A percentile compares a stretch with the other conserved stretches of the same genome.
These are phyloP conservation scores for Formica exsecta DNA, from an alignment of 1,140 invertebrate genomes.

Conservation along the genomic window DNA sequence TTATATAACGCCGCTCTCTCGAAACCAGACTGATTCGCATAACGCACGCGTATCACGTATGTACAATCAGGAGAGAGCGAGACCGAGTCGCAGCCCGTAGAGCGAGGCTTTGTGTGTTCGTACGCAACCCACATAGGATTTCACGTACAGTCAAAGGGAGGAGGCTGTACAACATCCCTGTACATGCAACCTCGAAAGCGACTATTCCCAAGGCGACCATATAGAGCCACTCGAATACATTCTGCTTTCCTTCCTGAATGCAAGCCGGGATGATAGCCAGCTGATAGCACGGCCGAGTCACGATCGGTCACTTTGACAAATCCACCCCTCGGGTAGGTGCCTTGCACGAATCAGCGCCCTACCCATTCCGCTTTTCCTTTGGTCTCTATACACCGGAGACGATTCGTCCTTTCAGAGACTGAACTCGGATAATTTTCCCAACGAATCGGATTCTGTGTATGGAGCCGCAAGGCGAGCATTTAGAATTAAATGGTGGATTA, in stretches of 20 bases:
- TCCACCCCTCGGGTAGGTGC: conserved; percentile 47
- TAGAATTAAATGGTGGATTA: conserved; percentile 81
- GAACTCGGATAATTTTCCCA: conserved; percentile 81
- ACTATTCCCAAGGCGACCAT: conserved; percentile 77
- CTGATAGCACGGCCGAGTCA: conserved; percentile 77
- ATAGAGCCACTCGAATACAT: conserved; percentile 78
- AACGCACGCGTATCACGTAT: conserved; percentile 71
- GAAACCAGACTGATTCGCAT: conserved; percentile 28
- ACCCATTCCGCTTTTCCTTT: conserved; percentile 49
- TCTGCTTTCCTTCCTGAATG: conserved; percentile 71
- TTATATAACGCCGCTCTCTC: conserved; percentile 64
- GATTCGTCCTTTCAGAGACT: conserved; percentile 77
- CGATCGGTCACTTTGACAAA: conserved; percentile 75
- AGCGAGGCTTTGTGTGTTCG: conserved; percentile 28
- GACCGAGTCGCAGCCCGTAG: conserved; percentile 55
- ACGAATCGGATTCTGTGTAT: conserved; percentile 76
- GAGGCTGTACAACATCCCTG: conserved; percentile 55
- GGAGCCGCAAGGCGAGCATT: neutral
- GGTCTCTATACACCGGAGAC: conserved; percentile 42
- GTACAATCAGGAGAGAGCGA: conserved; percentile 72
- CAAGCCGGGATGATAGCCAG: conserved; percentile 76
- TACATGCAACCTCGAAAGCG: conserved; percentile 59
- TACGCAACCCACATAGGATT: conserved; percentile 30
- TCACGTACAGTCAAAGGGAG: conserved; percentile 11
- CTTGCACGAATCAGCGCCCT: conserved; percentile 29